Percentiles rank a stretch among this genome's conserved stretches.
Evolutionary conservation across 35 echinoderm and acorn worm species (phyloP).

Genomic region (Apostichopus japonicus): DNA sequence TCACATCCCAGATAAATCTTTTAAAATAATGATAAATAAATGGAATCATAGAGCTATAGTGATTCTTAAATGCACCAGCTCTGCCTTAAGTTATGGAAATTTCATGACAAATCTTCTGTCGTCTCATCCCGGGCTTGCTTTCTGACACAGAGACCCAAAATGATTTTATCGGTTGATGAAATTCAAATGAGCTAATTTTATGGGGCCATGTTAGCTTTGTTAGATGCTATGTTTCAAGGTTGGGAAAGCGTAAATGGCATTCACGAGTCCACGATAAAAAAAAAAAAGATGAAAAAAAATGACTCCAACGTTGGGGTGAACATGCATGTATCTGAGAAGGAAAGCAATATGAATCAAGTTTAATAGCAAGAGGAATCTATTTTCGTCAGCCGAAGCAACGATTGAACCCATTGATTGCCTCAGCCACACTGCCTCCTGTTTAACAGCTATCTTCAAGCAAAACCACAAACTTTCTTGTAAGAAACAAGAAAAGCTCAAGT

Average conservation of each 20-base stretch:
- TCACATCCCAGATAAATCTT: background rate
- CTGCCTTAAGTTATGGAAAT: background rate
- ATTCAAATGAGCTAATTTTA: constrained; percentile 47
- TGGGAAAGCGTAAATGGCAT: constrained; percentile 23
- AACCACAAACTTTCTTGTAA: background rate
- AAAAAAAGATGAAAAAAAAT: background rate
- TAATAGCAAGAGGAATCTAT: background rate
- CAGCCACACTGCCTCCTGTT: background rate
- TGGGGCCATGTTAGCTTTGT: constrained; percentile 6
- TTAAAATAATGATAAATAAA: background rate
- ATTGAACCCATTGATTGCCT: background rate
- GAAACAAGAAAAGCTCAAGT: background rate
- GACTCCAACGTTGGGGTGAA: background rate
- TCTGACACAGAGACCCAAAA: background rate
- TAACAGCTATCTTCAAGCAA: background rate
- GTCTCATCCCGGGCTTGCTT: background rate
- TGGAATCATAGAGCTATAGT: background rate
- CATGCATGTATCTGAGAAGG: background rate
- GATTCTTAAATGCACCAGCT: background rate
- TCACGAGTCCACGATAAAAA: background rate
- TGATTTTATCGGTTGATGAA: constrained; percentile 24
- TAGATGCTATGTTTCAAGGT: background rate
- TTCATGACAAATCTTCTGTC: background rate
- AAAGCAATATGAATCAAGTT: background rate
- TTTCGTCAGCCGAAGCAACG: background rate